These are phyloP conservation scores for Plebejus argus DNA, from an alignment of 2,888 invertebrate genomes.

Conservation along the genomic window DNA sequence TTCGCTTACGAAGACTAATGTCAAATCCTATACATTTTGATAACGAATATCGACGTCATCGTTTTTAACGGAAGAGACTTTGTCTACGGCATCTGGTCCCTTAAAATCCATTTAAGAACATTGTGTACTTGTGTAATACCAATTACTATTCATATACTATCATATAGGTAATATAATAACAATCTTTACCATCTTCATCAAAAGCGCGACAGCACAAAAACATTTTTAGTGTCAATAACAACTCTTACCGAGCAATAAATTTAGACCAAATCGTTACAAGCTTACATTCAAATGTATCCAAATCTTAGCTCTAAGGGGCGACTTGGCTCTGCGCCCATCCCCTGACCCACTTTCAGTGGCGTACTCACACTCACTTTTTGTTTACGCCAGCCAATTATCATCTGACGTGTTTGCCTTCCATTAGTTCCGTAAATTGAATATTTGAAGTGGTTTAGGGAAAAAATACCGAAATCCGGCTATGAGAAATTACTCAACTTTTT, in stretches of 20 bases:
- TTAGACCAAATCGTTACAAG: slow-evolving; percentile 13
- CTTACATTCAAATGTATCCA: slow-evolving; percentile 20
- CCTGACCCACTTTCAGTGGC: slow-evolving; percentile 52
- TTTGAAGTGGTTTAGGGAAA: slow-evolving; percentile 1
- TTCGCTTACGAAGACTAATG: too few relatives aligned
- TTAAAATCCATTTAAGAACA: too few relatives aligned
- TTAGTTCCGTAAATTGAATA: slow-evolving; percentile 18
- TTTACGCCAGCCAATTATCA: slow-evolving; percentile 51
- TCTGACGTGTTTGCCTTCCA: slow-evolving; percentile 28
- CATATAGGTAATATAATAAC: too few relatives aligned
- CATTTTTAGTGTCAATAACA: neutral
- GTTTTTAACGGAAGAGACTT: too few relatives aligned
- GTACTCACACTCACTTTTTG: slow-evolving; percentile 56
- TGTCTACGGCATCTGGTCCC: too few relatives aligned
- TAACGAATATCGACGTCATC: too few relatives aligned
- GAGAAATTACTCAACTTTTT: neutral
- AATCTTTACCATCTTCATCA: too few relatives aligned
- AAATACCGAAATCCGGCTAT: neutral
- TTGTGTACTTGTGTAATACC: too few relatives aligned
- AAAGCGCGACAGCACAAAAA: neutral
- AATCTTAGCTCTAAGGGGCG: slow-evolving; percentile 37
- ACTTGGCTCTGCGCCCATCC: slow-evolving; percentile 50
- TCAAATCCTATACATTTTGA: too few relatives aligned
- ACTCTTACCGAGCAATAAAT: neutral
- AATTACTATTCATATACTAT: too few relatives aligned